phyloP scores from a whole-genome alignment of 2,113 vertebrate genomes.

The Rhinoptilus africanus region DNA sequence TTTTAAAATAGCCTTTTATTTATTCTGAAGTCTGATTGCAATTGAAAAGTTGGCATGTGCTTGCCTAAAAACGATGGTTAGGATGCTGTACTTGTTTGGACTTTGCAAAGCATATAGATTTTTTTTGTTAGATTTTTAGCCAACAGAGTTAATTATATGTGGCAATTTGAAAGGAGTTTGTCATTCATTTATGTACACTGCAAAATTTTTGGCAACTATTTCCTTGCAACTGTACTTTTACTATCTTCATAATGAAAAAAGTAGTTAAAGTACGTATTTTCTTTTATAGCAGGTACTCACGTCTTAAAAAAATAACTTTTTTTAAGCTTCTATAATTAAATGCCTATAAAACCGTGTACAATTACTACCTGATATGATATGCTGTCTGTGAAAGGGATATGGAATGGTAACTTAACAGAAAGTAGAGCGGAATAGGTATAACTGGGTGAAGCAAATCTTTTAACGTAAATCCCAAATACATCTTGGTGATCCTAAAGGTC shows the following conservation, averaged over 20 bases:
- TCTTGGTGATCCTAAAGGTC: not conserved
- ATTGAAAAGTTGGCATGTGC: not conserved
- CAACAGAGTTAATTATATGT: not conserved
- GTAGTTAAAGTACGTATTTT: not conserved
- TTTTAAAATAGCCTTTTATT: not conserved
- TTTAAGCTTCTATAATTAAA: not conserved
- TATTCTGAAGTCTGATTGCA: not conserved
- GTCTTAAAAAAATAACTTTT: not conserved
- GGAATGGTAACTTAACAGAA: not conserved
- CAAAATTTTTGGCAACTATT: not conserved
- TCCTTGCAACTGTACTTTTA: not conserved
- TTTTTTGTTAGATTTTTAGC: not conserved
- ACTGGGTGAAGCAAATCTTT: not conserved
- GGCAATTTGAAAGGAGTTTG: not conserved
- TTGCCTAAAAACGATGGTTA: not conserved
- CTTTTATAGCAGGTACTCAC: not conserved
- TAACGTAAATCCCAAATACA: not conserved
- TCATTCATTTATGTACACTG: not conserved
- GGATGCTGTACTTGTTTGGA: not conserved
- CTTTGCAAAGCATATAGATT: not conserved
- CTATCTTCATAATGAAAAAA: not conserved
- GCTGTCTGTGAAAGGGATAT: not conserved
- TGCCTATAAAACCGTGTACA: not conserved
- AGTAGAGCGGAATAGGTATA: not conserved
- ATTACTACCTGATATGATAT: not conserved